phyloP scores from a whole-genome alignment of 2,888 invertebrate genomes.

The Ichneumoninae sp. region DNA sequence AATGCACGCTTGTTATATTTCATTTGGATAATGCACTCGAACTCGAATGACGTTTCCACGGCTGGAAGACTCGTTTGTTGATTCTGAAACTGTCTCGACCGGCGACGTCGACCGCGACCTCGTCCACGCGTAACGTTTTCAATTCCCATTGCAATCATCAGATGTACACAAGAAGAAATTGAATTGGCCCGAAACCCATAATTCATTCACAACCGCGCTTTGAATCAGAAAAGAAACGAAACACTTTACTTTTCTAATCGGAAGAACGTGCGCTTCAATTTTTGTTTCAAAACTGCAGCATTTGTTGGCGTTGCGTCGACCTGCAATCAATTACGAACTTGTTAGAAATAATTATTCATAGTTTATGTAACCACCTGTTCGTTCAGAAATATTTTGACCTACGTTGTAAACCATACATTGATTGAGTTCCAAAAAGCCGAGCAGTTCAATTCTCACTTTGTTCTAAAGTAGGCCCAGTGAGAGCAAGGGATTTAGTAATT shows the following conservation, averaged over 20 bases:
- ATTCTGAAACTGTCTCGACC: neutral
- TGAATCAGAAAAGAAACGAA: neutral
- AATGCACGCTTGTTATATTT: slow-evolving; percentile 10
- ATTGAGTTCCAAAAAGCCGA: neutral
- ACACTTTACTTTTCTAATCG: neutral
- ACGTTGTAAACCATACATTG: neutral
- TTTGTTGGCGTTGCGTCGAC: neutral
- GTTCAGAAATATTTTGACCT: neutral
- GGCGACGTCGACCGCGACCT: neutral
- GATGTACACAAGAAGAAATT: neutral
- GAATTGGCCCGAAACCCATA: neutral
- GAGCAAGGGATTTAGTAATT: too few species aligned
- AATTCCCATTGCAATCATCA: too few species aligned
- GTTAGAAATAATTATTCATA: neutral
- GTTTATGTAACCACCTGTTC: neutral
- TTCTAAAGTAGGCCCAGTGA: neutral
- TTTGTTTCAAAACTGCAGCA: neutral
- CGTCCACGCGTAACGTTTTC: neutral
- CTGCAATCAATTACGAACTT: neutral
- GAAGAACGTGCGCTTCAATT: neutral
- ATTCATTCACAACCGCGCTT: neutral
- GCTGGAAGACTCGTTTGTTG: neutral
- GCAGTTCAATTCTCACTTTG: neutral
- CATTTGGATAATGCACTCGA: slow-evolving; percentile 40
- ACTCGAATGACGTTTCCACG: neutral